Base-by-base conservation (phyloP, 1,140 invertebrate species). In the Oryzaephilus surinamensis region DNA sequence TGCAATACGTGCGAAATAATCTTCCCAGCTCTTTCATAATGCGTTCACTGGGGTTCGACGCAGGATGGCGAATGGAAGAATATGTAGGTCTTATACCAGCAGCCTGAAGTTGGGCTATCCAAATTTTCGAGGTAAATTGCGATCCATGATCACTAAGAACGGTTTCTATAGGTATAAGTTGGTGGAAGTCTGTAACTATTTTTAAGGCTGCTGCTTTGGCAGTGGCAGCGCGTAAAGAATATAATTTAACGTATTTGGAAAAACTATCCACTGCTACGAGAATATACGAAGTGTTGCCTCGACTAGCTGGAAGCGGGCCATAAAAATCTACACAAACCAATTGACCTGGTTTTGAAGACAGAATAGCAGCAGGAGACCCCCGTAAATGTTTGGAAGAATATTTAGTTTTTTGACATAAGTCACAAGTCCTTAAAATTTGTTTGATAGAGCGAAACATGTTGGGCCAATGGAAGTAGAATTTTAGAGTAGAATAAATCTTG, bases 261-360 rank as follows among this genome's bases (percentile, higher is more conserved):
- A 61, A 63, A 1, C 32, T 29, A 34, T 61, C 56, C 3, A 58
- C 48, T 8, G 55, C 45, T 0, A 58, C 52, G 13, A 61, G 37
- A 8, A 61, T 51, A 29, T 56, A 56, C 3, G 15, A 33, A 4
- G 34, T 14, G 1, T 53, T 44, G 8, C 34, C 44, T n/a, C 31
- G 40, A 1, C 46, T 36, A n/a, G 21, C 30, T 3, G 53, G 54
- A 10, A 60, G 28, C 0, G 56, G 56, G 7, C 57, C 56, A 43
- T 46, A 58, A 32, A 44, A 54, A 34, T 62, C 54, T 0, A 52
- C 44, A 19, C 51, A 48, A 1, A 62, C 45, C 8, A 59, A 17
- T 8, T 62, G 55, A 0, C 47, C 45, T 2, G 32, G 32, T 27
- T 46, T 29, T 14, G 39, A 23, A 0, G 46, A 14, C 3, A 51